A percentile compares a stretch with the other conserved stretches of the same genome.
Evolutionary conservation across 1,140 invertebrate species (phyloP).

Genomic region (Trachymyrmex cornetzi): DNA sequence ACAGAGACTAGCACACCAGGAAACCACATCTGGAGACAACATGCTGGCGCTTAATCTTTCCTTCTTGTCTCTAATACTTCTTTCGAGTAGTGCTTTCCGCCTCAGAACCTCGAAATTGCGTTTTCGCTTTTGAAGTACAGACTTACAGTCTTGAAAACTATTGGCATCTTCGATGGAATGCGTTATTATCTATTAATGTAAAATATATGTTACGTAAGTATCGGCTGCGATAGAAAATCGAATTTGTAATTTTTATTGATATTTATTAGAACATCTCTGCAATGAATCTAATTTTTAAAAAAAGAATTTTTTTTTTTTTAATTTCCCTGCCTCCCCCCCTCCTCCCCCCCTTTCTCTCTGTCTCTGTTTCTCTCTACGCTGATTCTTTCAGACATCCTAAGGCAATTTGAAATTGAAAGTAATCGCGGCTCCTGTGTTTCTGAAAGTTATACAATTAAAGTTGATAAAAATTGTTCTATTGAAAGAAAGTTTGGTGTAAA

Average conservation of each 20-base stretch:
- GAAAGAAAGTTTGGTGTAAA: conserved; percentile 24
- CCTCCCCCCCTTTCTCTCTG: too few relatives aligned
- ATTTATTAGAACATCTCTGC: neutral
- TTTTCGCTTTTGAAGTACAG: conserved; percentile 16
- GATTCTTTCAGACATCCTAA: neutral
- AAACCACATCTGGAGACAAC: conserved; percentile 47
- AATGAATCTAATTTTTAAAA: neutral
- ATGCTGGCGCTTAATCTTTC: conserved; percentile 60
- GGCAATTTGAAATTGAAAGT: conserved; percentile 65
- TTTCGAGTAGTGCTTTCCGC: conserved; percentile 19
- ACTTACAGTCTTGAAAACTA: neutral
- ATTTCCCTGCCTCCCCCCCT: too few relatives aligned
- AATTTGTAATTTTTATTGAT: conserved; percentile 18
- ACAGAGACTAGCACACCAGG: neutral
- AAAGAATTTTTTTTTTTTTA: neutral
- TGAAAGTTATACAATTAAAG: neutral
- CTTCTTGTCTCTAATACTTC: conserved; percentile 54
- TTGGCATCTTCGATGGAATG: conserved; percentile 12
- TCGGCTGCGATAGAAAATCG: neutral
- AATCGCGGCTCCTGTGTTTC: conserved; percentile 1
- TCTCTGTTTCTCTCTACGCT: neutral
- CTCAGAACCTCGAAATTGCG: conserved; percentile 43
- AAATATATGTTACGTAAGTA: conserved; percentile 8
- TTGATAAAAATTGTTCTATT: conserved; percentile 36
- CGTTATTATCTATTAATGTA: neutral